Percentiles rank a stretch among this genome's conserved stretches.
phyloP scores from a whole-genome alignment of 2,797 vertebrate genomes.

The Hoplostethus atlanticus region DNA sequence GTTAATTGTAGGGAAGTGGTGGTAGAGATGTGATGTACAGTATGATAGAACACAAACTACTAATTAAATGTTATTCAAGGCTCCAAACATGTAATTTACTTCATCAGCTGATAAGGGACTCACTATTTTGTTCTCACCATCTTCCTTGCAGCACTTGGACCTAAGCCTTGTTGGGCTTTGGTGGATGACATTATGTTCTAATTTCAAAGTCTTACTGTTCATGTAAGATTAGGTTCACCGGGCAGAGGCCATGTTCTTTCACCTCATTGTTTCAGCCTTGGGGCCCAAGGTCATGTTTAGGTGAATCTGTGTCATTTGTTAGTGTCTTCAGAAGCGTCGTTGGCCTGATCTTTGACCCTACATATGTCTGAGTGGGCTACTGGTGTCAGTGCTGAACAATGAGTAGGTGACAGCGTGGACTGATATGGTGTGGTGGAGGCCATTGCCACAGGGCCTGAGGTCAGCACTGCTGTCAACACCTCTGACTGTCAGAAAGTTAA shows the following conservation, averaged over 20 bases:
- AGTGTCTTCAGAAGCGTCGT: conserved; percentile 44
- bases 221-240: conserved; percentile 56
- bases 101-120: conserved; percentile 76
- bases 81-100: conserved; percentile 76
- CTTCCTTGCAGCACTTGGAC: conserved; percentile 58
- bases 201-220: conserved; percentile 67
- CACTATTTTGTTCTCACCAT: conserved; percentile 65
- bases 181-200: conserved; percentile 65
- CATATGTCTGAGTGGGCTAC: conserved; percentile 66
- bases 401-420: conserved; percentile 51
- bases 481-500: conserved; percentile 7
- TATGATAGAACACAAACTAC: conserved; percentile 67
- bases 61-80: conserved; percentile 79
- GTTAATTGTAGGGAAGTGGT: conserved; percentile 55
- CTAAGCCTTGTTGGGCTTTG: conserved; percentile 69
- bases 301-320: conserved; percentile 55
- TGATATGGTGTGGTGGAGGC: conserved; percentile 40
- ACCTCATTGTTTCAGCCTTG: conserved; percentile 60
- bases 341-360: conserved; percentile 72
- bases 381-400: conserved; percentile 72
- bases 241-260: conserved; percentile 30
- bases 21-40: conserved; percentile 62
- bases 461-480: conserved; percentile 17
- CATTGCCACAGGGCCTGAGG: conserved; percentile 43
- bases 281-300: conserved; percentile 59